Evolutionary conservation across 2,113 vertebrate species (phyloP).

Genomic region (Otis tarda): DNA sequence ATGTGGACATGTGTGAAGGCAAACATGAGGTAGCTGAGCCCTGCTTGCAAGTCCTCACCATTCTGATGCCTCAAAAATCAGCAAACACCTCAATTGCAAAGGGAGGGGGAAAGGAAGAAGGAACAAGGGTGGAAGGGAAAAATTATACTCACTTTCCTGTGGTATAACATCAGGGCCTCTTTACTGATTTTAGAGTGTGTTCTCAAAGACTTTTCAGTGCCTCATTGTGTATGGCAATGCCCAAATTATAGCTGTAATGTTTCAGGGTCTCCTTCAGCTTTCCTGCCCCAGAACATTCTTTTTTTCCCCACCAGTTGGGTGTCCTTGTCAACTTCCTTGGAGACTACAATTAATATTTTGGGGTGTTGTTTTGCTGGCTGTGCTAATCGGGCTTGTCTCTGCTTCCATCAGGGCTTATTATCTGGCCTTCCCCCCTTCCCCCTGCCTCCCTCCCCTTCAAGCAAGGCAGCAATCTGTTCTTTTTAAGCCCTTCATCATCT

Average conservation of each 20-base stretch:
- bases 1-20: neutral
- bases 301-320: neutral
- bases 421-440: neutral
- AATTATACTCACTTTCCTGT: neutral
- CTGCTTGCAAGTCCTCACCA: neutral
- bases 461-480: conserved; percentile 79
- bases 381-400: conserved; percentile 70
- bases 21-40: neutral
- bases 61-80: neutral
- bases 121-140: neutral
- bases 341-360: conserved; percentile 40
- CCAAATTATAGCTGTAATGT: neutral
- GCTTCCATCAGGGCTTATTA: conserved; percentile 72
- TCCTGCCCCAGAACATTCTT: neutral
- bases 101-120: neutral
- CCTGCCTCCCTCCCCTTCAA: conserved; percentile 17
- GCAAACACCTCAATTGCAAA: neutral
- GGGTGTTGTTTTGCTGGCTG: conserved; percentile 66
- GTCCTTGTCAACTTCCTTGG: conserved; percentile 58
- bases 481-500: conserved; percentile 78
- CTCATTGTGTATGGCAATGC: neutral
- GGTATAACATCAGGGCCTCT: neutral
- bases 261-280: neutral
- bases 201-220: neutral
- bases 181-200: neutral